Conservation (phyloP, 2,797 vertebrate species). For the Gallinago nigripennis region DNA sequence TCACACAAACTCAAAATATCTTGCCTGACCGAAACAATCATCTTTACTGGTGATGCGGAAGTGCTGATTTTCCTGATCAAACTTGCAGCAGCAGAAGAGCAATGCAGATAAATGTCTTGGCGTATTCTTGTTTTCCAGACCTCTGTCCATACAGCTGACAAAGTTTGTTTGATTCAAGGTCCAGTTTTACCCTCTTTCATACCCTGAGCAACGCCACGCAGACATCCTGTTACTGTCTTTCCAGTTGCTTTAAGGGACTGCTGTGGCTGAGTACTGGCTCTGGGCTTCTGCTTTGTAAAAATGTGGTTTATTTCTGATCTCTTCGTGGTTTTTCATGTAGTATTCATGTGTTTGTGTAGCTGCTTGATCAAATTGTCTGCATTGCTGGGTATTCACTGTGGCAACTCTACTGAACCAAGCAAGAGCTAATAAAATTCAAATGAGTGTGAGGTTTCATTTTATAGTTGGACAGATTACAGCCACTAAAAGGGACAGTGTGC, state of each 20-base stretch:
- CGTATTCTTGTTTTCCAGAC: neutral
- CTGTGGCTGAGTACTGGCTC: neutral
- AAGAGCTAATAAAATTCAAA: neutral
- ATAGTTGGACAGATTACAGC: neutral
- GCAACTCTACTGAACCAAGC: neutral
- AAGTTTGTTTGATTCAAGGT: no score
- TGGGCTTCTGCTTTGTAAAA: neutral
- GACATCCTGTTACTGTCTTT: rapidly evolving
- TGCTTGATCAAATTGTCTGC: neutral
- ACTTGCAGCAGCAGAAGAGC: neutral
- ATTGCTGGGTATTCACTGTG: neutral
- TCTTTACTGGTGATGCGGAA: neutral
- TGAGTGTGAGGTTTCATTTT: neutral
- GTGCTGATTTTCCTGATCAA: neutral
- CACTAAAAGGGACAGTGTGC: neutral
- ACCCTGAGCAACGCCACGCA: neutral
- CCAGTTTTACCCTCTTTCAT: neutral
- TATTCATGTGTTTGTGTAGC: neutral
- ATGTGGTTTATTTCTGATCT: neutral
- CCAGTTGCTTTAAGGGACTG: neutral
- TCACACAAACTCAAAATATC: neutral
- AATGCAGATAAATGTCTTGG: neutral
- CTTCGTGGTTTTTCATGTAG: neutral
- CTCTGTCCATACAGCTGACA: neutral
- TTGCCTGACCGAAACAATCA: neutral